Conservation (phyloP, 2,888 invertebrate species). For the Euzophera pinguis region DNA sequence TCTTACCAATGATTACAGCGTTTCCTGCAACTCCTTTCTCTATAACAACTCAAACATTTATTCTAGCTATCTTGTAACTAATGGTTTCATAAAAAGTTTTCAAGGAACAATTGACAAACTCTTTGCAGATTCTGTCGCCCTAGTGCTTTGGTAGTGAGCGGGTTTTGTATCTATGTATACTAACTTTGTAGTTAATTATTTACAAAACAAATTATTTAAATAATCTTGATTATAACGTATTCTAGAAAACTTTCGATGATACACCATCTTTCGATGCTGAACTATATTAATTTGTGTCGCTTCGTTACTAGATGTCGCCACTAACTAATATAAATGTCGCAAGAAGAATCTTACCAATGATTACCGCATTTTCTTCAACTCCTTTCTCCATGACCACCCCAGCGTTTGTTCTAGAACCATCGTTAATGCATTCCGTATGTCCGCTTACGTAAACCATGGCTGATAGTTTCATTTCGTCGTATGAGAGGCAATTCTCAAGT, state of each 20-base stretch:
- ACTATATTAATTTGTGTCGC: background rate
- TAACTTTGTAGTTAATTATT: too few relatives aligned
- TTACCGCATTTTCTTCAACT: constrained; percentile 59
- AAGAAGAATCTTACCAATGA: constrained; percentile 50
- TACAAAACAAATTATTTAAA: too few relatives aligned
- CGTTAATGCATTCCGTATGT: constrained; percentile 80
- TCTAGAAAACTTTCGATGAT: too few relatives aligned
- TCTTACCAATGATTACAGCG: too few relatives aligned
- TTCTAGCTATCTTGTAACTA: too few relatives aligned
- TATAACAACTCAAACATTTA: too few relatives aligned
- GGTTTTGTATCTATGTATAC: too few relatives aligned
- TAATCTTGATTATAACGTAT: too few relatives aligned
- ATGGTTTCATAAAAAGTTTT: too few relatives aligned
- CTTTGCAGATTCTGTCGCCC: background rate
- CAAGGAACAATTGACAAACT: background rate
- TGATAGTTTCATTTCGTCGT: constrained; percentile 82
- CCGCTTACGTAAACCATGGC: constrained; percentile 81
- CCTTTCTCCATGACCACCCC: constrained; percentile 68
- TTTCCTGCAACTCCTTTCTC: too few relatives aligned
- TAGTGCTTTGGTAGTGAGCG: background rate
- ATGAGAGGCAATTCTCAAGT: constrained; percentile 79
- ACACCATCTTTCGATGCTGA: too few relatives aligned
- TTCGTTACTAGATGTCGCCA: background rate
- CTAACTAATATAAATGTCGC: background rate
- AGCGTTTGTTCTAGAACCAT: constrained; percentile 74